phyloP scores from a whole-genome alignment of 2,888 invertebrate genomes.

The Drosophila rubida region DNA sequence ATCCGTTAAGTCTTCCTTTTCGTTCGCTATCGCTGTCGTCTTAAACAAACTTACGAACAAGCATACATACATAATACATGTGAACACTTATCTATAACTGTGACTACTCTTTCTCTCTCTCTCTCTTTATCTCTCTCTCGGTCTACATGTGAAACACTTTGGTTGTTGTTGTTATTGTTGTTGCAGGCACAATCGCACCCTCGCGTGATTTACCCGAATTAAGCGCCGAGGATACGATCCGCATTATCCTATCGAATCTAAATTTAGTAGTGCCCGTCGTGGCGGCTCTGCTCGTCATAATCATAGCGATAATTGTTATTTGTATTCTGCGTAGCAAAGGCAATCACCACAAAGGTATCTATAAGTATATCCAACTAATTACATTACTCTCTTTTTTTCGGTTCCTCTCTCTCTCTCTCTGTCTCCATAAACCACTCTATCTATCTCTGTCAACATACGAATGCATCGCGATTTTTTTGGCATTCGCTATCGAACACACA shows the following conservation, averaged over 20 bases:
- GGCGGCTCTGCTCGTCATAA: constrained; percentile 95
- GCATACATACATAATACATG: constrained; percentile 6
- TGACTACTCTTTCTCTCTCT: constrained; percentile 26
- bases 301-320: constrained; percentile 96
- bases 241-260: constrained; percentile 94
- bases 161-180: constrained; percentile 85
- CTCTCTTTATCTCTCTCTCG: constrained; percentile 29
- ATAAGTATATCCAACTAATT: constrained; percentile 76
- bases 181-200: constrained; percentile 98
- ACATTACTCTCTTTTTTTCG: constrained; percentile 66
- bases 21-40: constrained; percentile 29
- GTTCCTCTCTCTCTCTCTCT: constrained; percentile 47
- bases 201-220: constrained; percentile 92
- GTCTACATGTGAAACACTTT: constrained; percentile 67
- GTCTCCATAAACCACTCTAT: constrained; percentile 40
- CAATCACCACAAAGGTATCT: constrained; percentile 93
- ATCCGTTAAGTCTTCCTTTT: constrained; percentile 13
- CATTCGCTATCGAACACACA: constrained; percentile 11
- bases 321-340: constrained; percentile 95
- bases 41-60: constrained; percentile 15
- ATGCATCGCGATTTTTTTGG: constrained; percentile 19
- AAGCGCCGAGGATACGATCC: constrained; percentile 93
- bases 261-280: constrained; percentile 97
- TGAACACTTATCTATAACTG: constrained; percentile 33
- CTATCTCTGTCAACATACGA: constrained; percentile 24